A percentile compares a stretch with the other conserved stretches of the same genome.
Conservation (phyloP, 1,140 invertebrate species). For the Meteorus sp. region DNA sequence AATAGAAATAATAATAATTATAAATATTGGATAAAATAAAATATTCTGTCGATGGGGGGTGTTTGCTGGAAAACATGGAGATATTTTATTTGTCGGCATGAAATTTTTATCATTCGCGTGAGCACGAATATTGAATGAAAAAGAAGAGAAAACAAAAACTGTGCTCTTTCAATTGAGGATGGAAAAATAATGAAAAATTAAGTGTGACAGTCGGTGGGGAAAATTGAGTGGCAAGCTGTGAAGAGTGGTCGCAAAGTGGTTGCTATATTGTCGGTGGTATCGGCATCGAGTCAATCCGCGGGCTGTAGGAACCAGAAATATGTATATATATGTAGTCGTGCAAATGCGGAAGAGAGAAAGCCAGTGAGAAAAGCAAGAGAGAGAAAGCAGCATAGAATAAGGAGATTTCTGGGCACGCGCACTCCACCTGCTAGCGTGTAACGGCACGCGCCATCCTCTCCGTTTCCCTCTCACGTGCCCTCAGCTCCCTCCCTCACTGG, state of each 20-base stretch:
- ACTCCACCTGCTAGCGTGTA: constrained; percentile 55
- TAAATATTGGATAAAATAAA: not conserved
- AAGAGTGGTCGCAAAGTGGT: constrained; percentile 13
- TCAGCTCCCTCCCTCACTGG: constrained; percentile 24
- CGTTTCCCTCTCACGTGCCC: constrained; percentile 29
- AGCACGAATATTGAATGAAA: not conserved
- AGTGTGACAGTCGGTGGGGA: constrained; percentile 4
- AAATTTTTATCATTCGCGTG: too few species aligned
- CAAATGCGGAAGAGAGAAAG: not conserved
- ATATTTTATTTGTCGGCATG: too few species aligned
- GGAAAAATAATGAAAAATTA: constrained; percentile 5
- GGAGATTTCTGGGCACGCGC: constrained; percentile 55
- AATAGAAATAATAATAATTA: constrained; percentile 15
- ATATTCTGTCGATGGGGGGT: too few species aligned
- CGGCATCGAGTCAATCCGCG: constrained; percentile 8
- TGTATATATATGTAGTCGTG: constrained; percentile 6
- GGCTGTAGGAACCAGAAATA: not conserved
- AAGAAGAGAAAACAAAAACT: too few species aligned
- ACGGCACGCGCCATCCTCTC: constrained; percentile 54
- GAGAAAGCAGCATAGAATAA: constrained; percentile 21
- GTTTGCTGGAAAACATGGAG: too few species aligned
- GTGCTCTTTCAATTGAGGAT: too few species aligned
- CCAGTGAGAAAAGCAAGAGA: constrained; percentile 8
- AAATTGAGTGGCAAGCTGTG: not conserved
- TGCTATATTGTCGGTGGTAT: constrained; percentile 2